phyloP scores from a whole-genome alignment of 2,113 vertebrate genomes.

The Camelus dromedarius region DNA sequence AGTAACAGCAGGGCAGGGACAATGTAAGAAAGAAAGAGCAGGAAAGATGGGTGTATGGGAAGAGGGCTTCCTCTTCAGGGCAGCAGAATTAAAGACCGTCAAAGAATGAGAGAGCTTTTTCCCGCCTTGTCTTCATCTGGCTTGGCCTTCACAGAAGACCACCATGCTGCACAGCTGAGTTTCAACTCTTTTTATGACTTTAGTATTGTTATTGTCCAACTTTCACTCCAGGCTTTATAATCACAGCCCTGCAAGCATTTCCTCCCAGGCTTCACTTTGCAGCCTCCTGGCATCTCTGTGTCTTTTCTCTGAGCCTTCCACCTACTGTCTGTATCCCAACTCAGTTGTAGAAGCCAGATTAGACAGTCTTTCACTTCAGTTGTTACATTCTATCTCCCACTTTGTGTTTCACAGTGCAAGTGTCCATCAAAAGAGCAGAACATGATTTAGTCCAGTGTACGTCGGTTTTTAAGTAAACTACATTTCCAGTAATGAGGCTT shows the following conservation, averaged over 20 bases:
- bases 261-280: not conserved
- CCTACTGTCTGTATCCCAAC: not conserved
- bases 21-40: not conserved
- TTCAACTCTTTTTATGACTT: not conserved
- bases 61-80: not conserved
- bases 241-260: not conserved
- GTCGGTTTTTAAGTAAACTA: not conserved
- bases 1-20: not conserved
- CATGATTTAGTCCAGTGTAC: not conserved
- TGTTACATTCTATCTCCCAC: not conserved
- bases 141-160: not conserved
- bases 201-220: not conserved
- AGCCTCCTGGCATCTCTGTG: no score
- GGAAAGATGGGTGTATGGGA: not conserved
- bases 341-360: not conserved
- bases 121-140: not conserved
- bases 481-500: not conserved
- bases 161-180: not conserved
- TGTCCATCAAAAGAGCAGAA: not conserved
- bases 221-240: not conserved
- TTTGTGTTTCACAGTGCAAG: not conserved
- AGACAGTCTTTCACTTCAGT: not conserved
- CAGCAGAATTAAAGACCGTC: not conserved
- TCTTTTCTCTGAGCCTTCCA: not conserved
- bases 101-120: not conserved